Base-by-base conservation (phyloP, 2,797 vertebrate genomes). In the Babyrousa celebensis region DNA sequence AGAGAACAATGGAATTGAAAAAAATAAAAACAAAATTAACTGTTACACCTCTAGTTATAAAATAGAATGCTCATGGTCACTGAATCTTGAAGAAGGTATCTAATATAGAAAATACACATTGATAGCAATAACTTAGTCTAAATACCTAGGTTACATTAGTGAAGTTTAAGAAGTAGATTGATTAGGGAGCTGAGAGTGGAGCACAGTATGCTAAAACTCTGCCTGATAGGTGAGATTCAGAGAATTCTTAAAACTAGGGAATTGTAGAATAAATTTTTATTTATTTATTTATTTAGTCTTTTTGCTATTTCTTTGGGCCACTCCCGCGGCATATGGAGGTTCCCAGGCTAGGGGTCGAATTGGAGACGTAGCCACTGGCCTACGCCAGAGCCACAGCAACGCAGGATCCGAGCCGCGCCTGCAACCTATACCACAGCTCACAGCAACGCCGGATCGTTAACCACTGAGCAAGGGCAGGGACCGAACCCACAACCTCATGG, bases 91-190 rank as follows among this genome's bases (percentile, higher is more conserved):
- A 27, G 29, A 65, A 68, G 12, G 18, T 74, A n/a, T 93, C 29
- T 60, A 25, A 84, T 52, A 43, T 68, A 58, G 78, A 70, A 92
- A 92, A 75, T 74, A n/a, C 10, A 83, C 40, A 79, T 90, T 79
- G 68, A 5, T 74, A 85, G 12, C 12, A 67, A 9, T 9, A 88
- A 67, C 27, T 85, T 75, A 78, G 63, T 71, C 36, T 32, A 43
- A 94, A 40, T 54, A 32, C 25, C 21, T 94, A 58, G 10, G 68
- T 70, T 89, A 72, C 6, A n/a, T 58, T 27, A 85, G 43, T 23
- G 43, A 62, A 67, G 56, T 54, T 77, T 23, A 71, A 70, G 2
- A 93, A 70, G 62, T 32, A 56, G n/a, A 12, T 85, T 29, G 17
- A 5, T 36, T 36, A 14, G 7, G 63, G 29, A 56, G 48, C 67